Base-by-base conservation (phyloP, 1,140 invertebrate genomes). In the Caenorhabditis inopinata region DNA sequence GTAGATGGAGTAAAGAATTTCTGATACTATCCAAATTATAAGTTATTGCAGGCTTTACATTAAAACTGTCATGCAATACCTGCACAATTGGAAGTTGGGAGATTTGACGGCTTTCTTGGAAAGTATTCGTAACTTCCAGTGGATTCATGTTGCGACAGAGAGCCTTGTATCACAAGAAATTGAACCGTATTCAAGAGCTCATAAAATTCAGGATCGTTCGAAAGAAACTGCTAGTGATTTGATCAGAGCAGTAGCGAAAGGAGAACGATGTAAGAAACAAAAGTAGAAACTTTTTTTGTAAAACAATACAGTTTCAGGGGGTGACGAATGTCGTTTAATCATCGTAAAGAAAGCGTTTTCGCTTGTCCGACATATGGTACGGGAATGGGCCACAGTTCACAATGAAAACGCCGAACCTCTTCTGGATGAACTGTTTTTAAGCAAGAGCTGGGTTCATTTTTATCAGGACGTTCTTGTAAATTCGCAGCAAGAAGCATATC, bases 401-500 rank as follows among this genome's bases (percentile, higher is more conserved):
- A 18, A 18, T 29, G 32, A 68, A 35, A 11, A 9, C 27, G 51
- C 51, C 2, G 23, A 21, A 18, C 58, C 58, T 1, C 58, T 68
- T 68, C 58, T 68, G 7, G n/a, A 38, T 1, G 38, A 16, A 21
- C 9, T 68, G n/a, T 68, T 68, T 38, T 7, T 68, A 18, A 25
- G 38, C 21, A 68, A 68, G 1, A 68, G 32, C n/a, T 68, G 58
- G 58, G n/a, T 68, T 11, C 32, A 68, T 21, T 68, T 68, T 7
- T 68, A 68, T 42, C 58, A 68, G n/a, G 58, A 68, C 23, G 32
- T 68, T 68, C 32, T 68, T 9, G 58, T 68, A 18, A 68, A 68
- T 21, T 68, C 58, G 18, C 58, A 68, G 38, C 58, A 68, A 68
- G 58, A 68, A 68, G 58, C 58, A 14, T 68, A 68, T 68, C 58